Conservation (phyloP, 2,113 vertebrate genomes). For the Nymphicus hollandicus region DNA sequence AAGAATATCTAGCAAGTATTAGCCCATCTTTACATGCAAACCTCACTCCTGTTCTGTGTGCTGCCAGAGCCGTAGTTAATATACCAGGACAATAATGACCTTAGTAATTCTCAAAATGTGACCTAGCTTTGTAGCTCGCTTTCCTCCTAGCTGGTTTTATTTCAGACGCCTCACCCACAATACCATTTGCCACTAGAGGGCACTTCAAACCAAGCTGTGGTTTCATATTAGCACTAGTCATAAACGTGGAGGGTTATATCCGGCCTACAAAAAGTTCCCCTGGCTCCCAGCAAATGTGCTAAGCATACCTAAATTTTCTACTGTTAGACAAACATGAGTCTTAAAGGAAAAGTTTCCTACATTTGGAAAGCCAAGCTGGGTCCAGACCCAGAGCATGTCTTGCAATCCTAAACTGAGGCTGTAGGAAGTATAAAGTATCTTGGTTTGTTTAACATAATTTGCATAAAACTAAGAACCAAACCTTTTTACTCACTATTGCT, state of each 20-base stretch:
- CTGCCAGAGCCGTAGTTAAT: background rate
- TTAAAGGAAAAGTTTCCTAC: background rate
- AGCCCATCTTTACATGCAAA: background rate
- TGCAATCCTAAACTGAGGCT: background rate
- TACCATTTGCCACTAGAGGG: conserved; percentile 51
- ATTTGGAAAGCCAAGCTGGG: background rate
- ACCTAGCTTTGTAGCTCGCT: background rate
- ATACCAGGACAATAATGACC: background rate
- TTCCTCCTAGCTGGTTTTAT: background rate
- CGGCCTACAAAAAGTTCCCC: background rate
- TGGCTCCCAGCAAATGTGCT: background rate
- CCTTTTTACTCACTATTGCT: background rate
- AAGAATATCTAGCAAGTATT: background rate
- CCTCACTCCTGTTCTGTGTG: background rate
- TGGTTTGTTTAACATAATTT: background rate
- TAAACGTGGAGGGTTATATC: fast-evolving
- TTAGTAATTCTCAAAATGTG: background rate
- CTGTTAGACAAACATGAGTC: background rate
- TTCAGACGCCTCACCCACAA: background rate
- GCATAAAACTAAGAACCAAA: background rate
- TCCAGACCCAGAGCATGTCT: background rate
- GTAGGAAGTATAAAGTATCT: background rate
- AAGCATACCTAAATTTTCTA: background rate
- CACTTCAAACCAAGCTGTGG: conserved; percentile 50
- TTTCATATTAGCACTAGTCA: background rate